Percentiles rank a stretch among this genome's conserved stretches.
These are phyloP conservation scores for Napeogenes sylphis DNA, from an alignment of 2,888 invertebrate species.

Conservation along the genomic window DNA sequence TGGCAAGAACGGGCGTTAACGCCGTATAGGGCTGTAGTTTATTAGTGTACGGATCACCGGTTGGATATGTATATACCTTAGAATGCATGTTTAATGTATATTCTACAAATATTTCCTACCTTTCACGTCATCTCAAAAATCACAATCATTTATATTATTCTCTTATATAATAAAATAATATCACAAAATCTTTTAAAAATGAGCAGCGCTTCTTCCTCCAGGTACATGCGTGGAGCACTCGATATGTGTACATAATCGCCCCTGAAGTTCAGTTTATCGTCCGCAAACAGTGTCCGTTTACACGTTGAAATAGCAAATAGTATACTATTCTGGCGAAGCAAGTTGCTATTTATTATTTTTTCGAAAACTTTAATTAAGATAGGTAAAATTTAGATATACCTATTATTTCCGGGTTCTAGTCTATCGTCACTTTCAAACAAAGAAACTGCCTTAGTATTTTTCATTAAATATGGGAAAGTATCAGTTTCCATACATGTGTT, in stretches of 20 bases:
- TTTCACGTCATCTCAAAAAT: neutral
- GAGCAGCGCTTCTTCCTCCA: neutral
- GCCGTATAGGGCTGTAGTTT: conserved; percentile 22
- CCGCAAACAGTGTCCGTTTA: conserved; percentile 5
- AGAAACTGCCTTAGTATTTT: too few relatives aligned
- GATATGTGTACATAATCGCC: conserved; percentile 5
- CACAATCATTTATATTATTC: neutral
- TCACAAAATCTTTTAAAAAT: neutral
- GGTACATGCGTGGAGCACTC: neutral
- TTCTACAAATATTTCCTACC: neutral
- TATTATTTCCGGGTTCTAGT: too few relatives aligned
- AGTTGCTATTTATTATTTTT: neutral
- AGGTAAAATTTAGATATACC: too few relatives aligned
- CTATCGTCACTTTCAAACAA: too few relatives aligned
- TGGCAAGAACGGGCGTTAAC: conserved; percentile 10
- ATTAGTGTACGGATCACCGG: conserved; percentile 23
- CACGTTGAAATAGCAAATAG: conserved; percentile 5
- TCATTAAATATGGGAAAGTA: too few relatives aligned
- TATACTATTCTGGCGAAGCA: neutral
- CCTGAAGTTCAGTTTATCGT: conserved; percentile 5
- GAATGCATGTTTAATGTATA: conserved; percentile 6
- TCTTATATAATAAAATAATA: neutral
- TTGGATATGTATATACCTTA: conserved; percentile 5
- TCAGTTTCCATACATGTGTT: too few relatives aligned
- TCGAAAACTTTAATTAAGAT: too few relatives aligned